Conservation (phyloP, 1,140 invertebrate genomes). For the Solenopsis fugax region DNA sequence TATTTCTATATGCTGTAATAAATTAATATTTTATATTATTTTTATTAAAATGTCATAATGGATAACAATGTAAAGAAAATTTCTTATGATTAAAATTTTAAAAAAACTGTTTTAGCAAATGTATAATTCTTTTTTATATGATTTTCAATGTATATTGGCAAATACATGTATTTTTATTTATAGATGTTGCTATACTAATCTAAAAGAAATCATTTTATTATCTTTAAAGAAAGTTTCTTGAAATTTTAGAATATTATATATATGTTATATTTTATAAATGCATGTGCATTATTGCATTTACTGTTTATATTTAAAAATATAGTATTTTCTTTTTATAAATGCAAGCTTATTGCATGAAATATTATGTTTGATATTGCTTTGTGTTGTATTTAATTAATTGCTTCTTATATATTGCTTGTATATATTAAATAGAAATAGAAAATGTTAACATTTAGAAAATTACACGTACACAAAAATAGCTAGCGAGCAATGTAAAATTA, state of each 20-base stretch:
- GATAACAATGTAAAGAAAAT: background rate
- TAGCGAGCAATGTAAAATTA: background rate
- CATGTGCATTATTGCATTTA: background rate
- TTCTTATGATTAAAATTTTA: background rate
- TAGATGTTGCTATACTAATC: background rate
- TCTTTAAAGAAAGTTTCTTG: background rate
- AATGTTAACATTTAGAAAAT: slow-evolving; percentile 1
- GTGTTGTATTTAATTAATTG: slow-evolving; percentile 4
- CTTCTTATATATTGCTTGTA: background rate
- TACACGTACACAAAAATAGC: background rate
- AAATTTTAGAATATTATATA: background rate
- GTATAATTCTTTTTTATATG: background rate
- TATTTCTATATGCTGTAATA: background rate
- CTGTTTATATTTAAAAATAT: background rate
- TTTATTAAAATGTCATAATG: background rate
- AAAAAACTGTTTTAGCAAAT: background rate
- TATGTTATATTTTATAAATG: background rate
- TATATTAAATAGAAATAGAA: background rate
- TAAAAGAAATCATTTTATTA: background rate
- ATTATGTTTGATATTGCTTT: background rate
- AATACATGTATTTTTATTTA: slow-evolving; percentile 12
- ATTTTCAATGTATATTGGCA: background rate
- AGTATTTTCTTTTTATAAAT: slow-evolving; percentile 1
- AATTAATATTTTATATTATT: background rate
- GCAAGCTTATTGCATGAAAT: slow-evolving; percentile 8